Evolutionary conservation across 2,888 invertebrate species (phyloP).

Genomic region (Ornithoptera alexandrae): DNA sequence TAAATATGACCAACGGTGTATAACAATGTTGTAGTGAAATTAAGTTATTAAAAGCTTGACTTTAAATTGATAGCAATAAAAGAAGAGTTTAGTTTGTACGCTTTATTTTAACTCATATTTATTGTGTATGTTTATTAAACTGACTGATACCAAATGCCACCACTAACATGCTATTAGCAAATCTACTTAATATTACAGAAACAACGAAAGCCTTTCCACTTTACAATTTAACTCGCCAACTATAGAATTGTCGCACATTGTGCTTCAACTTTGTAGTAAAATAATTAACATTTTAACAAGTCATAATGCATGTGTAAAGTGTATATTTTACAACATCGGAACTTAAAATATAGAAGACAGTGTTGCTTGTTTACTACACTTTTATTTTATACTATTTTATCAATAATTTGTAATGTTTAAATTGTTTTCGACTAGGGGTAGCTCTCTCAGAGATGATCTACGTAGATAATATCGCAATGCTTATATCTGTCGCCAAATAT

Average conservation of each 20-base stretch:
- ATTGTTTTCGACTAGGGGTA: too few relatives aligned
- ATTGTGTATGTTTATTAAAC: conserved; percentile 2
- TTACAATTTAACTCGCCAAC: conserved; percentile 21
- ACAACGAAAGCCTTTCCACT: conserved; percentile 17
- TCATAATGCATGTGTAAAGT: conserved; percentile 5
- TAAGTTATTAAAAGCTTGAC: not conserved
- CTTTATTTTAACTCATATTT: not conserved
- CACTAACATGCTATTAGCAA: conserved; percentile 6
- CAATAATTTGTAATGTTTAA: not conserved
- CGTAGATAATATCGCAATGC: too few relatives aligned
- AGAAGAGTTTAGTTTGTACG: not conserved
- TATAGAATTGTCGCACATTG: conserved; percentile 24
- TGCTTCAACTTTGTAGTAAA: conserved; percentile 20
- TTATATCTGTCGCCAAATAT: too few relatives aligned
- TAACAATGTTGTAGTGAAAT: not conserved
- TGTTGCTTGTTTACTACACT: not conserved
- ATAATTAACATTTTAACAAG: conserved; percentile 16
- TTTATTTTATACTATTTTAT: not conserved
- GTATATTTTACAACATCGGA: conserved; percentile 6
- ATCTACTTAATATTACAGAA: conserved; percentile 10
- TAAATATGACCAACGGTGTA: conserved; percentile 31
- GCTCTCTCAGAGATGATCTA: too few relatives aligned
- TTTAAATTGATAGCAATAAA: not conserved
- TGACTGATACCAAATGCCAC: conserved; percentile 6
- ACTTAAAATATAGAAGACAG: not conserved